Evolutionary conservation across 2,797 vertebrate species (phyloP), one percentile per base, ranked within the genome.

Genomic region (Sebastolobus alascanus): DNA sequence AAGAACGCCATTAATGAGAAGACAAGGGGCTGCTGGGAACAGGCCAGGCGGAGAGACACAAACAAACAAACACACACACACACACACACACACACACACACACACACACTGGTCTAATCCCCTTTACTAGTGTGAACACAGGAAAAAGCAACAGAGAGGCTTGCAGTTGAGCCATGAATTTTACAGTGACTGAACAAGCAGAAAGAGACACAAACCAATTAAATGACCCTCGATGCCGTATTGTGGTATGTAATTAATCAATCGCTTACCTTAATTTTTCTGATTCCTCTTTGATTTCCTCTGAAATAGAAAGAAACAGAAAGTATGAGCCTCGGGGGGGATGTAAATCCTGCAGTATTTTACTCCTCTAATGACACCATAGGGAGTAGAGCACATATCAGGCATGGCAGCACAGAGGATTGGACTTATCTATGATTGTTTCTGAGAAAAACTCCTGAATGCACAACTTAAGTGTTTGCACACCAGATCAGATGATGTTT

Each of bases 261-360:
- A 25, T 12, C 38, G 14, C 94, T 93, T 90, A 96, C 95, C 95
- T 96, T 88, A 95, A 90, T 82, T 95, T 95, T 87, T 95, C 93
- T 0, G 94, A 94, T 88, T 96, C 95, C 69, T 94, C 94, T 88
- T 93, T 94, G 86, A 94, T 95, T 95, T 95, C 94, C 92, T 95
- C 93, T 95, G 92, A 82, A 94, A 94, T 4, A 84, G 33, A 89
- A 68, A 82, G 77, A 76, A 84, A 82, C 73, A 9, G 54, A 78
- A 54, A 37, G 29, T 35, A 55, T n/a, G 22, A 84, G n/a, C 73
- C 25, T 25, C 40, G n/a, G n/a, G 74, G 70, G 65, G 70, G 4
- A 73, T 60, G 70, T 22, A 64, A 58, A 84, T 83, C 71, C 52
- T 79, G 46, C 38, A 29, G 58, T 54, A 64, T 83, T 80, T 90